Conservation (phyloP, 2,797 vertebrate species). For the Fistularia tabacaria region DNA sequence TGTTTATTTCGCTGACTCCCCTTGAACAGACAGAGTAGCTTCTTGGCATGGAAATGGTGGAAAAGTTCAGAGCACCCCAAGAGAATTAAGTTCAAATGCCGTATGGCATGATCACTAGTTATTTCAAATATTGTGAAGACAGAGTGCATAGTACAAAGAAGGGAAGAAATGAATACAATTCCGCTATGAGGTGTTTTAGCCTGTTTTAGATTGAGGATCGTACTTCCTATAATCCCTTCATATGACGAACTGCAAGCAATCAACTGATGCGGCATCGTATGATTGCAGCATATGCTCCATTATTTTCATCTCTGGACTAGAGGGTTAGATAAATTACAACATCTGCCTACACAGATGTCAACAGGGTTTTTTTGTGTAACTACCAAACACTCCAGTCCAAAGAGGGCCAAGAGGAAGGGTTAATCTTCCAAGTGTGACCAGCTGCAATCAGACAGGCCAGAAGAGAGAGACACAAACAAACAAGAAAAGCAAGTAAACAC, state of each 20-base stretch:
- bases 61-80: too few relatives aligned
- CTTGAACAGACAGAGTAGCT: too few relatives aligned
- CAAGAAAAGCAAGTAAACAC: neutral
- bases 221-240: neutral
- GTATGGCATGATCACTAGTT: too few relatives aligned
- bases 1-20: too few relatives aligned
- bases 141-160: too few relatives aligned
- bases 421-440: neutral
- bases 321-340: conserved; percentile 11
- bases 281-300: conserved; percentile 29
- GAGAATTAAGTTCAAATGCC: too few relatives aligned
- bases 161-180: too few relatives aligned
- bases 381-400: conserved; percentile 4
- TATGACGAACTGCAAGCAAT: conserved; percentile 10
- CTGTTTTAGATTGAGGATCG: too few relatives aligned
- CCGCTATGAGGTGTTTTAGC: too few relatives aligned
- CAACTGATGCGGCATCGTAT: conserved; percentile 1
- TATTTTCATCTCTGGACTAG: conserved; percentile 27
- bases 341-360: conserved; percentile 45
- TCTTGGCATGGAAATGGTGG: too few relatives aligned
- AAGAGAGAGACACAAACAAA: neutral
- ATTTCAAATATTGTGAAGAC: too few relatives aligned
- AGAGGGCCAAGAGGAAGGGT: neutral
- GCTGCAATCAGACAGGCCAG: neutral
- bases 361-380: conserved; percentile 24